These are phyloP conservation scores for Dermatophagoides farinae DNA, from an alignment of 1,140 invertebrate genomes.

Conservation along the genomic window DNA sequence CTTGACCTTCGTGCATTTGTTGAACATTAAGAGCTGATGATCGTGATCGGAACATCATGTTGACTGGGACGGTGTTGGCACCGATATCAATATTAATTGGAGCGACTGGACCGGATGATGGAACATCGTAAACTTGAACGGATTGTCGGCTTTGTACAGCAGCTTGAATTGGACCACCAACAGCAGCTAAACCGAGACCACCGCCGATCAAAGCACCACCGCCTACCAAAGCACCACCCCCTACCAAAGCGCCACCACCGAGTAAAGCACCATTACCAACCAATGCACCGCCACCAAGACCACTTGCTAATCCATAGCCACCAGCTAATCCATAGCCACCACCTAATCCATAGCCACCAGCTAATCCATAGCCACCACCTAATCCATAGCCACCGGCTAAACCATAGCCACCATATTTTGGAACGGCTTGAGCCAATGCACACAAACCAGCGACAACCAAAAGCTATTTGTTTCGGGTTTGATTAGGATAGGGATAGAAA, in stretches of 20 bases:
- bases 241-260: not conserved
- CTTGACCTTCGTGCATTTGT: constrained; percentile 8
- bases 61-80: constrained; percentile 2
- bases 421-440: too few relatives aligned
- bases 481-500: too few relatives aligned
- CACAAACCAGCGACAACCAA: too few relatives aligned
- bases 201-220: not conserved
- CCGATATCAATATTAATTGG: constrained; percentile 12
- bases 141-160: not conserved
- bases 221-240: not conserved
- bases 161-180: not conserved
- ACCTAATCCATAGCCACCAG: not conserved
- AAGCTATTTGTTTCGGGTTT: too few relatives aligned
- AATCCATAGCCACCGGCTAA: not conserved
- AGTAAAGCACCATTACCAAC: not conserved
- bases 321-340: not conserved
- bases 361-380: not conserved
- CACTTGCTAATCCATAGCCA: not conserved
- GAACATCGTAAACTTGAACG: constrained; percentile 5
- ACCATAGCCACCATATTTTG: not conserved
- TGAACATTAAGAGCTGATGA: constrained; percentile 8
- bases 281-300: not conserved
- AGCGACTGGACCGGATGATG: not conserved
- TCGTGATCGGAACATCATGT: constrained; percentile 13
- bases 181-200: not conserved